Evolutionary conservation across 1,140 invertebrate species (phyloP).

Genomic region (Drosophila micromelanica): DNA sequence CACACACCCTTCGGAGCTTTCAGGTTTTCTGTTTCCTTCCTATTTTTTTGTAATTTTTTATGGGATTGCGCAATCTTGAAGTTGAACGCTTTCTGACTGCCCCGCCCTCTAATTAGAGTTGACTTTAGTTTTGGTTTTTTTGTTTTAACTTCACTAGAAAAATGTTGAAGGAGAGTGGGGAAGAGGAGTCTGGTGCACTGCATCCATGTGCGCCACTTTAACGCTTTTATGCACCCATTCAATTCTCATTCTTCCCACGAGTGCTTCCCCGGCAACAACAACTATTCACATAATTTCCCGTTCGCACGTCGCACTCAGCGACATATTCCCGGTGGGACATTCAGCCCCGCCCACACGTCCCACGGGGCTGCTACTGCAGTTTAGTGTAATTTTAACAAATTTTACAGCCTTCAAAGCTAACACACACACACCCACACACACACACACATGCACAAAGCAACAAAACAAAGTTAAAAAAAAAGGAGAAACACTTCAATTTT

Average conservation of each 20-base stretch:
- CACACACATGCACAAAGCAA: background rate
- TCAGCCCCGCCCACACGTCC: background rate
- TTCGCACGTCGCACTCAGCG: constrained; percentile 25
- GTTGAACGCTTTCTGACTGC: constrained; percentile 4
- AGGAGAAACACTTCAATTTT: constrained; percentile 24
- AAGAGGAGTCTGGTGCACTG: background rate
- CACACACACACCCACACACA: background rate
- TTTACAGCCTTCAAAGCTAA: constrained; percentile 40
- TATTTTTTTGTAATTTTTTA: background rate
- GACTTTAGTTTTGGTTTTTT: background rate
- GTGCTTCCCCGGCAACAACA: constrained; percentile 29
- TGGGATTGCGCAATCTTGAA: background rate
- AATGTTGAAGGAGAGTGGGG: too few relatives aligned
- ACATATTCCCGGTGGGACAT: constrained; percentile 14
- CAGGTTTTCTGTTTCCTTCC: background rate
- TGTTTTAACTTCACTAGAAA: background rate
- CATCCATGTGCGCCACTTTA: constrained; percentile 29
- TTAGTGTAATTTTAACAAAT: constrained; percentile 51
- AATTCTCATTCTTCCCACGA: constrained; percentile 33
- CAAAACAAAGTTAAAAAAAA: constrained; percentile 4
- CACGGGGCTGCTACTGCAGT: constrained; percentile 33
- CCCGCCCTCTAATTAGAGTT: background rate
- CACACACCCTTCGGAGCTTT: background rate
- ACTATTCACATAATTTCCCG: constrained; percentile 55
- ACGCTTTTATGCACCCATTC: constrained; percentile 36